A percentile compares a stretch with the other conserved stretches of the same genome.
These are phyloP conservation scores for Nothoprocta perdicaria DNA, from an alignment of 2,113 vertebrate species.

Conservation along the genomic window DNA sequence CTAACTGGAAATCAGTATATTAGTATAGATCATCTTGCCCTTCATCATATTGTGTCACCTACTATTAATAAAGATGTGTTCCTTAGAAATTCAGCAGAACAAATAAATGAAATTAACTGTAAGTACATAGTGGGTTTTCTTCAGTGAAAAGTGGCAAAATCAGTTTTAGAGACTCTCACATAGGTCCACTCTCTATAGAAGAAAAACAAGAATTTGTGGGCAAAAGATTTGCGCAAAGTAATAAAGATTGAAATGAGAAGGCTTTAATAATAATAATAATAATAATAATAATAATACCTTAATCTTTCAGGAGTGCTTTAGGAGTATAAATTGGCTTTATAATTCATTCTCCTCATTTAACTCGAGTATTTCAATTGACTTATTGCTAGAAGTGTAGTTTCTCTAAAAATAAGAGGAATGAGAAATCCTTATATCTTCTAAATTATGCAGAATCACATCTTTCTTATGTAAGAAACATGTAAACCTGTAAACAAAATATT, in stretches of 20 bases:
- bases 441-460: not conserved
- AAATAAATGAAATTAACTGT: not conserved
- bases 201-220: rapidly evolving
- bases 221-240: not conserved
- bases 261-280: no score
- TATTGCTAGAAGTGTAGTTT: not conserved
- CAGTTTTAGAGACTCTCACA: rapidly evolving
- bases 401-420: not conserved
- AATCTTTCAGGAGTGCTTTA: not conserved
- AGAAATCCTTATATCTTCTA: not conserved
- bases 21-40: not conserved
- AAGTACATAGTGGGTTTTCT: not conserved
- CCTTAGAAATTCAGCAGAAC: not conserved
- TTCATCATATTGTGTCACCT: not conserved
- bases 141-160: not conserved
- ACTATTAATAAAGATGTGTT: not conserved
- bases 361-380: not conserved
- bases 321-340: not conserved
- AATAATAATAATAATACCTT: no score
- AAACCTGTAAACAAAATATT: not conserved
- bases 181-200: rapidly evolving
- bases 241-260: not conserved
- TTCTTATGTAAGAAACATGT: no score
- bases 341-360: not conserved
- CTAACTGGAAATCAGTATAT: not conserved